These are phyloP conservation scores for Lasioglossum zephyrum DNA, from an alignment of 2,888 invertebrate genomes.

Conservation along the genomic window DNA sequence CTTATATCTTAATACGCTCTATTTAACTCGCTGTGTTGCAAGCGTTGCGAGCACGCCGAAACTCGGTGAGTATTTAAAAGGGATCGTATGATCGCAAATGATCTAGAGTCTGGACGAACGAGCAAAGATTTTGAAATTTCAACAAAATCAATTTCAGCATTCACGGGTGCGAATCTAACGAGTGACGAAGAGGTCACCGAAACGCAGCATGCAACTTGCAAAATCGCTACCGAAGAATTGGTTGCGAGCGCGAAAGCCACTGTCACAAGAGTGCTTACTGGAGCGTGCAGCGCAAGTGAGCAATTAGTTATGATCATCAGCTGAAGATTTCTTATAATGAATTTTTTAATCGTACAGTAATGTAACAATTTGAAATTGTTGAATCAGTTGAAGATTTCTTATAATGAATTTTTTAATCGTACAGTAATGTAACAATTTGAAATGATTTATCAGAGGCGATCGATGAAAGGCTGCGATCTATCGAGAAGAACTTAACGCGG, in stretches of 20 bases:
- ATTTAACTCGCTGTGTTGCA: conserved; percentile 54
- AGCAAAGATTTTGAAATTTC: background rate
- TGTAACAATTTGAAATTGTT: too few relatives aligned
- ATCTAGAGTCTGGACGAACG: background rate
- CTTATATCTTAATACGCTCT: conserved; percentile 56
- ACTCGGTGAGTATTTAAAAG: conserved; percentile 54
- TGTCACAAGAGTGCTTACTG: conserved; percentile 82
- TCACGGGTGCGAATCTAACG: conserved; percentile 41
- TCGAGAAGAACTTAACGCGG: conserved; percentile 69
- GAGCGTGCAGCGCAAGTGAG: conserved; percentile 81
- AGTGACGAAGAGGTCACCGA: conserved; percentile 75
- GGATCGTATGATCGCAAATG: background rate
- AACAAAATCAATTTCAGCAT: background rate
- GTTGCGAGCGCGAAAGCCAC: conserved; percentile 83
- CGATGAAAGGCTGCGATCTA: conserved; percentile 68
- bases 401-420: too few relatives aligned
- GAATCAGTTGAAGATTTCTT: too few relatives aligned
- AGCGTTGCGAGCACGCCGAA: conserved; percentile 39
- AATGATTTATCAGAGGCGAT: conserved; percentile 66
- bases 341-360: too few relatives aligned
- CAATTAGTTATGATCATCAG: background rate
- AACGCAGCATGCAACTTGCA: conserved; percentile 82
- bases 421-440: conserved; percentile 21
- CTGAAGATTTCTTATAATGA: background rate
- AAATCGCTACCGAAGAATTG: conserved; percentile 81